Base-by-base conservation (phyloP, 2,797 vertebrate species). In the Syngnathus rostellatus region DNA sequence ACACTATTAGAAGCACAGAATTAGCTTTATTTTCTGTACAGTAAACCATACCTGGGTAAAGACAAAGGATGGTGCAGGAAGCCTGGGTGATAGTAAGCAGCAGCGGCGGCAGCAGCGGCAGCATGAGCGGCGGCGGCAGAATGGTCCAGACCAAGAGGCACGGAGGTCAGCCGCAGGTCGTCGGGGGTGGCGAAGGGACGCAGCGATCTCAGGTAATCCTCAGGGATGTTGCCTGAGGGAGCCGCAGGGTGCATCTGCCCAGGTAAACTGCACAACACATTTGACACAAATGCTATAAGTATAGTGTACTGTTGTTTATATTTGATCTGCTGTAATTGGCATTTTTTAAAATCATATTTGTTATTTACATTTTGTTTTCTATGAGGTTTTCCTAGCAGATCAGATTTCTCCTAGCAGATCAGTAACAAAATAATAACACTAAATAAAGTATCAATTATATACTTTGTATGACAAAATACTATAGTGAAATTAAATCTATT, bases 191-290 rank as follows among this genome's bases (percentile, higher is more conserved):
- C 88, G 64, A 95, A 98, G 60, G 95, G 94, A 69, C 94, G 90
- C 76, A 98, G 95, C 31, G 93, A 94, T 61, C 95, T 89, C 74
- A 97, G 85, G 77, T 96, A 98, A 71, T 98, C 96, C 74, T 97
- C 95, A 0, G 94, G 92, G 75, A 96, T 85, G 0, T 76, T 77
- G 11, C 88, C 89, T 0, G 89, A 86, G 40, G 85, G 81, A 59
- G 89, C 84, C 54, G 78, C 82, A 0, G 95, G 92, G 76, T 95
- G 95, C 62, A 97, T 92, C 0, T 95, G 94, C 39, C 94, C 90
- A 5, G 95, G 94, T 63, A 97, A 86, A 86, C 95, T 98, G 78
- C 21, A 8, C 53, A 72, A 48, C 0, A 39, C 46, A 45, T 53
- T 53, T 53, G 0, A 6, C 4, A n/a, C 31, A 53, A n/a, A 64